Percentiles rank a stretch among this genome's conserved stretches.
These are phyloP conservation scores for Paedocypris micromegethes DNA, from an alignment of 2,797 vertebrate species.

Conservation along the genomic window DNA sequence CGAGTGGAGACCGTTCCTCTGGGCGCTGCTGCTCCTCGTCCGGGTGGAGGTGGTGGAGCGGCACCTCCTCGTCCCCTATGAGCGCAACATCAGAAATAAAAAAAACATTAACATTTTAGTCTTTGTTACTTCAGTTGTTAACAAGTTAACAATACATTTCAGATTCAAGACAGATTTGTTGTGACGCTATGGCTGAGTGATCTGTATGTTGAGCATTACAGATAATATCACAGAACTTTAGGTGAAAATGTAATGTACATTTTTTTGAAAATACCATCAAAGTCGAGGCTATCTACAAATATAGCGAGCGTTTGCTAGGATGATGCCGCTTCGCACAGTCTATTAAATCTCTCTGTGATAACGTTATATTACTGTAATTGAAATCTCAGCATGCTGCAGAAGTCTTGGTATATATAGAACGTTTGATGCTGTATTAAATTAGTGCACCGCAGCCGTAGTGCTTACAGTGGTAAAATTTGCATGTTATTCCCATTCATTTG, in stretches of 20 bases:
- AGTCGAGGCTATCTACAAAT: too few species aligned
- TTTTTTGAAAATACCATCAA: too few species aligned
- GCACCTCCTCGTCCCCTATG: constrained; percentile 83
- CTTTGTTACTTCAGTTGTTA: too few species aligned
- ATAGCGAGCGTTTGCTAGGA: too few species aligned
- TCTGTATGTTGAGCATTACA: background rate
- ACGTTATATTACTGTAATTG: constrained; percentile 1
- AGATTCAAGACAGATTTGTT: background rate
- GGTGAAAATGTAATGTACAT: background rate
- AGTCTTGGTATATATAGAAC: background rate
- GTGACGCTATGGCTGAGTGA: background rate
- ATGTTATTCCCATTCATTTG: constrained; percentile 21
- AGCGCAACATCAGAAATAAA: background rate
- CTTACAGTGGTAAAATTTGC: constrained; percentile 17
- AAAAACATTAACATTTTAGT: too few species aligned
- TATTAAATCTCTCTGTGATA: background rate
- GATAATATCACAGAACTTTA: too few species aligned
- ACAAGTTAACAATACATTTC: too few species aligned
- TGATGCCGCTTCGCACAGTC: too few species aligned
- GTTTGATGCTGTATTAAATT: constrained; percentile 14
- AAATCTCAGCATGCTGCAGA: background rate
- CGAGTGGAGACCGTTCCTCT: constrained; percentile 76
- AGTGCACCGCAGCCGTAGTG: constrained; percentile 8
- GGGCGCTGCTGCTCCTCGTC: constrained; percentile 77
- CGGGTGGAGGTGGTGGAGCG: constrained; percentile 66